A percentile compares a stretch with the other conserved stretches of the same genome.
Conservation (phyloP, 1,140 invertebrate species). For the Rhysida immarginata region DNA sequence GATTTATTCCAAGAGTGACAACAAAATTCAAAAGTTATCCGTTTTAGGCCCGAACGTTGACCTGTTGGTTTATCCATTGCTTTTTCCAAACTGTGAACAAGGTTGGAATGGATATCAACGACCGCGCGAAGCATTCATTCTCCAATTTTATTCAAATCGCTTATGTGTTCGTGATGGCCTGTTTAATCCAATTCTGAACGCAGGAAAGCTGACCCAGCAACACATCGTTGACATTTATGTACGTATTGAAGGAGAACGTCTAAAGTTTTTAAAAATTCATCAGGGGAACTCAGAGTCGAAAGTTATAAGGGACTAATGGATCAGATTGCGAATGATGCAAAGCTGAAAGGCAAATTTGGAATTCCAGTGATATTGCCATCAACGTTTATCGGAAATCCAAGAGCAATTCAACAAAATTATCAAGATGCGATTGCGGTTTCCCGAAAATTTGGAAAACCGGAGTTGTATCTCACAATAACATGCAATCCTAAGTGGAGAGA, state of each 20-base stretch:
- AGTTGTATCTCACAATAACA: constrained; percentile 26
- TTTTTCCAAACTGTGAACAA: constrained; percentile 28
- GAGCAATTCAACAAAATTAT: too few relatives aligned
- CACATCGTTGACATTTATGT: not conserved
- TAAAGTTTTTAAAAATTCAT: not conserved
- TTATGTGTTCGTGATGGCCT: not conserved
- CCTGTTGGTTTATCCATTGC: constrained; percentile 33
- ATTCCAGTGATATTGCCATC: too few relatives aligned
- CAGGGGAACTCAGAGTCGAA: not conserved
- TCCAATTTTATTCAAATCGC: not conserved
- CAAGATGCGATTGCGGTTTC: not conserved
- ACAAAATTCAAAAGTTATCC: constrained; percentile 22
- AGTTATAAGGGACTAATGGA: not conserved
- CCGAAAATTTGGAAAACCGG: not conserved
- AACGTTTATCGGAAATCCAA: too few relatives aligned
- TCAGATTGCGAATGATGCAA: too few relatives aligned
- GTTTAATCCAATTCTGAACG: not conserved
- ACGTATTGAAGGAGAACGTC: not conserved
- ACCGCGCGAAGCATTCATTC: not conserved
- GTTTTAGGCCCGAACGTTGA: constrained; percentile 33
- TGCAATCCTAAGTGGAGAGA: constrained; percentile 36
- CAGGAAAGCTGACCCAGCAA: not conserved
- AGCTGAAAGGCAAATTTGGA: too few relatives aligned
- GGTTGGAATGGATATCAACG: not conserved
- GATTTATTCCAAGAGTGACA: not conserved